Evolutionary conservation across 2,888 invertebrate genomes (phyloP), one percentile per base, ranked within the genome.

Genomic region (Thera britannica): DNA sequence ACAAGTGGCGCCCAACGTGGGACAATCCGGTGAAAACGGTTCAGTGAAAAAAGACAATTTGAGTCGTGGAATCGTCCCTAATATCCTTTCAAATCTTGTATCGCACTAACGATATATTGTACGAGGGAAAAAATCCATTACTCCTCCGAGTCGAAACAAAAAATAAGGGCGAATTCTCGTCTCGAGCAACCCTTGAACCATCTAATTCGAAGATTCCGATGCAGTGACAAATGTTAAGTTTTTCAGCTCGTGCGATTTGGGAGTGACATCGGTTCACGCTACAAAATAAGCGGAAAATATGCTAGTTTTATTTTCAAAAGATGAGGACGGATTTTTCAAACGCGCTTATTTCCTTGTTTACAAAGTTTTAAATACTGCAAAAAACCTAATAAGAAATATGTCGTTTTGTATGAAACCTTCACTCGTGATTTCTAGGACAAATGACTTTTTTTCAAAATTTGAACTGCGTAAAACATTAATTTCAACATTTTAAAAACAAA

Each of bases 211-310:
- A 90, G 90, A 92, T 92, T 91, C 90, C 90, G 78, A 91, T 91
- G 91, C 90, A 90, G 92, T 92, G 92, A 92, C 90, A 92, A 91
- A 92, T 92, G 92, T 90, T 86, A 87, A 87, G 88, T 89, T 90
- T 89, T 90, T 89, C 83, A 80, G 82, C 79, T 78, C 78, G 79
- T 82, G 75, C 78, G 78, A 78, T 79, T 81, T 77, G 75, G 81
- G 72, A 74, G 71, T 79, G 79, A 82, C 82, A 77, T 71, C 74
- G 70, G 66, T 78, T 65, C 8, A 68, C 78, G 84, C 81, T 62
- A 67, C 2, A 38, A 68, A 73, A 65, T 51, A 44, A 35, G 73
- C 68, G 71, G 61, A 35, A 11, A 55, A 38, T 55, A 55, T n/a
- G 11, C n/a, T 35, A 6, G 11, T 35, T 36, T 8, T 1, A 4